Percentiles rank a stretch among this genome's conserved stretches.
Evolutionary conservation across 1,140 invertebrate genomes (phyloP).

Genomic region (Bombus consobrinus): DNA sequence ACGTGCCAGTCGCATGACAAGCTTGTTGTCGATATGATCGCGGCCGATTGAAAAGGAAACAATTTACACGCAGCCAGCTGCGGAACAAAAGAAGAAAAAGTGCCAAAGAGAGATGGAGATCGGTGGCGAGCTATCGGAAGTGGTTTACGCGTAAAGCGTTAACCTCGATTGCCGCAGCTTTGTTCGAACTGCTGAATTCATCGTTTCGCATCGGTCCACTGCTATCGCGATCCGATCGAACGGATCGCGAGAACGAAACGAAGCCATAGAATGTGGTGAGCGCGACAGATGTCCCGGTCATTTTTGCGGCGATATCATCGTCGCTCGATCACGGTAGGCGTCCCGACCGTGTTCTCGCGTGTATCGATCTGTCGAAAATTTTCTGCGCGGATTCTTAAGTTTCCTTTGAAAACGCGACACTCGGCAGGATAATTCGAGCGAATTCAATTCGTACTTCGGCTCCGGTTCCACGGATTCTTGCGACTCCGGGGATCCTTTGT

Average conservation of each 20-base stretch:
- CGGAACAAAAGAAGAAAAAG: slow-evolving; percentile 15
- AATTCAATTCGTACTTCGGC: background rate
- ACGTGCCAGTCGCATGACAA: background rate
- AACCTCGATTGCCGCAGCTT: slow-evolving; percentile 30
- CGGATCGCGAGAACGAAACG: slow-evolving; percentile 9
- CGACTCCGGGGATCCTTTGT: background rate
- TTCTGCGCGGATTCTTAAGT: background rate
- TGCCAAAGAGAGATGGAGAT: background rate
- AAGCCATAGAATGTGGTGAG: background rate
- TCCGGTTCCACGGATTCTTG: background rate
- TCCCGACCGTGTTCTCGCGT: background rate
- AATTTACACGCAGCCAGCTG: slow-evolving; percentile 16
- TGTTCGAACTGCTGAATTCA: slow-evolving; percentile 33
- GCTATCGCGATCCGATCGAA: slow-evolving; percentile 20
- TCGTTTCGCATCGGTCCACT: slow-evolving; percentile 13
- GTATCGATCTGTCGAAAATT: slow-evolving; percentile 5
- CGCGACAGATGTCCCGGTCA: slow-evolving; percentile 20
- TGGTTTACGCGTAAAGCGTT: slow-evolving; percentile 36
- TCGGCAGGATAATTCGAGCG: background rate
- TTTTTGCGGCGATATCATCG: background rate
- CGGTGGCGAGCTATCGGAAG: slow-evolving; percentile 3
- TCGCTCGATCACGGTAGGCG: background rate
- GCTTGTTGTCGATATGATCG: slow-evolving; percentile 5
- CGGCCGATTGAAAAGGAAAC: slow-evolving; percentile 27
- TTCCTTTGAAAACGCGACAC: background rate